Conservation (phyloP, 2,888 invertebrate species). For the Oscheius sp. region DNA sequence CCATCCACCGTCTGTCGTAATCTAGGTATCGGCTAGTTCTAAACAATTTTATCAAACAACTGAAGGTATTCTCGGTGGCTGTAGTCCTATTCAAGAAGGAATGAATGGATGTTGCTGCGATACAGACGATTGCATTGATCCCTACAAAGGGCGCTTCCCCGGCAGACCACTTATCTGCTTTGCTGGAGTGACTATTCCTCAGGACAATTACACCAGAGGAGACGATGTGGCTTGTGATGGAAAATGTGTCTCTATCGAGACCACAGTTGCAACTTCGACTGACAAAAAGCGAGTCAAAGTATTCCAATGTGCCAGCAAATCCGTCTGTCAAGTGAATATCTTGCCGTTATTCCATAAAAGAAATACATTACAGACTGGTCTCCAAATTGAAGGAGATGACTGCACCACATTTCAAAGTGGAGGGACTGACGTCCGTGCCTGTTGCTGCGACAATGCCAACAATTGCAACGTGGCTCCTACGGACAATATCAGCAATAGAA, state of each 20-base stretch:
- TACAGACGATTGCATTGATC: slow-evolving; percentile 54
- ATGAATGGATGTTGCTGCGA: slow-evolving; percentile 54
- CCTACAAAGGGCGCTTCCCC: slow-evolving; percentile 39
- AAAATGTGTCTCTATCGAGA: slow-evolving; percentile 30
- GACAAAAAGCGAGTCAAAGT: slow-evolving; percentile 38
- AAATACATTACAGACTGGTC: neutral
- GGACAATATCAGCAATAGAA: slow-evolving; percentile 22
- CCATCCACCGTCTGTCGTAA: slow-evolving; percentile 46
- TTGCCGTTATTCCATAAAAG: slow-evolving; percentile 13
- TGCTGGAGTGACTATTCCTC: slow-evolving; percentile 44
- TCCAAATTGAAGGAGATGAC: slow-evolving; percentile 1
- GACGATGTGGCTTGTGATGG: slow-evolving; percentile 25
- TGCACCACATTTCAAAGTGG: slow-evolving; percentile 31
- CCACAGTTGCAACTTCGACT: neutral
- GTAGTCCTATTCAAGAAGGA: slow-evolving; percentile 44
- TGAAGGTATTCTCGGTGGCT: slow-evolving; percentile 39
- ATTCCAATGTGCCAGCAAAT: slow-evolving; percentile 56
- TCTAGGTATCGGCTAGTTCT: neutral
- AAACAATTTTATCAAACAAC: neutral
- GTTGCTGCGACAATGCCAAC: slow-evolving; percentile 53
- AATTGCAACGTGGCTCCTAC: slow-evolving; percentile 46
- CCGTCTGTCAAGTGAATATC: slow-evolving; percentile 35
- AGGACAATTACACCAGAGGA: slow-evolving; percentile 19
- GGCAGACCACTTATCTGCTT: slow-evolving; percentile 46
- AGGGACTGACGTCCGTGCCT: slow-evolving; percentile 45